Base-by-base conservation (phyloP, 53 echinoderm and acorn worm species). In the Mesocentrotus franciscanus region DNA sequence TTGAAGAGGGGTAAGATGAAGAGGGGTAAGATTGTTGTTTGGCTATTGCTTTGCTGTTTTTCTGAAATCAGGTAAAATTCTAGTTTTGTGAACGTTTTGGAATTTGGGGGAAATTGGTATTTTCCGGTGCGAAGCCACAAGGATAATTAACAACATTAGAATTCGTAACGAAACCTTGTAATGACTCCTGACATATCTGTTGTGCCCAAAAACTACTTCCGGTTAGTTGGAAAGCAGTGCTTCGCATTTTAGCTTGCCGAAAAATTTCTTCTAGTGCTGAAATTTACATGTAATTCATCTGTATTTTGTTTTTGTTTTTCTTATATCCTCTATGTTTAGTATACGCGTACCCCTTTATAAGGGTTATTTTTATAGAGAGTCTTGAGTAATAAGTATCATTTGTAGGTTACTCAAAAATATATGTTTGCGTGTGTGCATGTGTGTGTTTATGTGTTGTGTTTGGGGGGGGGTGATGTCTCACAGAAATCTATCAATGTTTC, bases 41-140 rank as follows among this genome's bases (percentile, higher is more conserved):
- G 42, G 36, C 42, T 8, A 11, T 49, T 87, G 27, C 11, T 27
- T 58, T 42, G 56, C 58, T 57, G 26, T 57, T 57, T 87, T 58
- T 13, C n/a, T 17, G 11, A 27, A 87, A 57, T 14, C 58, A 58
- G 29, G 87, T 87, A 87, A 10, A 84, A 84, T 57, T 12, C 75
- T 75, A 75, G 27, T 75, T 87, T 87, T 26, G 29, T 59, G n/a
- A 87, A 29, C 59, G 85, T 85, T 85, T 26, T 87, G 87, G 57
- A 87, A 87, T 56, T 55, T 56, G 5, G 27, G 58, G 87, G 87
- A 58, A 87, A 58, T 58, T 87, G 57, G 57, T 57, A 58, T 87
- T 87, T 87, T 87, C 87, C 87, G 56, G 87, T 59, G 26, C 10
- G 24, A 42, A 84, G 55, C 55, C 84, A 42, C 84, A 84, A 36